Evolutionary conservation across 2,888 invertebrate genomes (phyloP).

Genomic region (Cremastinae sp.): DNA sequence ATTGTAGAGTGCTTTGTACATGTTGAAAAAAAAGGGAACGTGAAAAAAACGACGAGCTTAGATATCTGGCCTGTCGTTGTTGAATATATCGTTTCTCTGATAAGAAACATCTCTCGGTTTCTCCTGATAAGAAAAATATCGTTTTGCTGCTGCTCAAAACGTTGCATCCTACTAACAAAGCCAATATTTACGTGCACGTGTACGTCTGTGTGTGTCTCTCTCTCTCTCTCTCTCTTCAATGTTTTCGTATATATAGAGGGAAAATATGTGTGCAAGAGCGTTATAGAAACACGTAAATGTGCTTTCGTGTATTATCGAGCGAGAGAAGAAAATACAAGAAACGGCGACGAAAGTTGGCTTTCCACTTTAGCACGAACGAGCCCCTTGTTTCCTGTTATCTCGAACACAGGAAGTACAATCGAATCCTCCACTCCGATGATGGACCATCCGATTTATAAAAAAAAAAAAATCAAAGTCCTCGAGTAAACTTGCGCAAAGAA

Average conservation of each 20-base stretch:
- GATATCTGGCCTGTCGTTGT: slow-evolving; percentile 43
- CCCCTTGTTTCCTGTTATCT: neutral
- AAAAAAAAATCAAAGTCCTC: too few relatives aligned
- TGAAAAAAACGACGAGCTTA: slow-evolving; percentile 4
- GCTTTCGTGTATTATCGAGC: neutral
- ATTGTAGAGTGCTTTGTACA: neutral
- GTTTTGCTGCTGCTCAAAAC: slow-evolving; percentile 35
- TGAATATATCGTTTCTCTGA: slow-evolving; percentile 41
- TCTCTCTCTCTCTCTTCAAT: neutral
- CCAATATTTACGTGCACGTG: slow-evolving; percentile 10
- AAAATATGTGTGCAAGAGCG: neutral
- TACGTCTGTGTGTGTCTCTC: neutral
- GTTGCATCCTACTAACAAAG: slow-evolving; percentile 30
- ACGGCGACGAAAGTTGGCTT: neutral
- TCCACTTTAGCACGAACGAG: slow-evolving; percentile 5
- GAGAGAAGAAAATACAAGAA: neutral
- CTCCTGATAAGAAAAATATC: slow-evolving; percentile 37
- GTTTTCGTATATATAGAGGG: neutral
- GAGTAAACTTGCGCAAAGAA: too few relatives aligned
- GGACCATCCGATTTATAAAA: neutral
- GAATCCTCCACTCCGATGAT: neutral
- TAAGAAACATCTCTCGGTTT: slow-evolving; percentile 41
- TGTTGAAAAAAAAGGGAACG: too few relatives aligned
- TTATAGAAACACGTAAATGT: too few relatives aligned
- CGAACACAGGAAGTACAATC: neutral